Evolutionary conservation across 2,113 vertebrate species (phyloP), one percentile per base, ranked within the genome.

Genomic region (Indicator maculatus): DNA sequence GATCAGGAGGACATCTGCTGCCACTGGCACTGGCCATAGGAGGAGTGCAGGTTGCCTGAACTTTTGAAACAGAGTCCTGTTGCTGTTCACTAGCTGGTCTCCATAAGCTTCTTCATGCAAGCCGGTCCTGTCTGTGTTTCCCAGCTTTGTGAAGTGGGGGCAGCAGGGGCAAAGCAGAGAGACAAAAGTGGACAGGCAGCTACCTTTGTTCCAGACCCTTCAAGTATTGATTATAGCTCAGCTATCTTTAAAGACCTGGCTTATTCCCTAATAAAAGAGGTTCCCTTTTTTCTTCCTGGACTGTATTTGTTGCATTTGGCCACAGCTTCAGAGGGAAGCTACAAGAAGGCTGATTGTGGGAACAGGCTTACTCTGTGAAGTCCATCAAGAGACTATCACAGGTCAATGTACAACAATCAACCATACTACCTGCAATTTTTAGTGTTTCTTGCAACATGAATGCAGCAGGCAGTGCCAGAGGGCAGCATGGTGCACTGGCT

Each of bases 81-180:
- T 55, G 33, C 30, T 56, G 8, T 53, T 86, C n/a, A 47, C 50
- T n/a, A 31, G 31, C 20, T 83, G 45, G 31, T 86, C n/a, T 69
- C 38, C 30, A 4, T 33, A 18, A 36, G 11, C 21, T 53, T n/a
- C 31, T 52, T 71, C 12, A 0, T 64, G 24, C 24, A 28, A 18
- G 16, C 44, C 71, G 63, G 36, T 52, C 4, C 8, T 53, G 27
- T 26, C 55, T 0, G 0, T 0, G 0, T 60, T 83, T 61, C 45
- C 60, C n/a, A 33, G 44, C 53, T 30, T 56, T 41, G 21, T 31
- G 15, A 56, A 73, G 44, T 16, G 44, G 30, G 20, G 55, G 26
- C 60, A 47, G 41, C 16, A 65, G 30, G 38, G 30, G 20, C 33
- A 79, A 44, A 79, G 67, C 55, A 63, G 61, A 60, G n/a, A 76